These are phyloP conservation scores for Liodrosophila aerea DNA, from an alignment of 2,888 invertebrate genomes.

Conservation along the genomic window DNA sequence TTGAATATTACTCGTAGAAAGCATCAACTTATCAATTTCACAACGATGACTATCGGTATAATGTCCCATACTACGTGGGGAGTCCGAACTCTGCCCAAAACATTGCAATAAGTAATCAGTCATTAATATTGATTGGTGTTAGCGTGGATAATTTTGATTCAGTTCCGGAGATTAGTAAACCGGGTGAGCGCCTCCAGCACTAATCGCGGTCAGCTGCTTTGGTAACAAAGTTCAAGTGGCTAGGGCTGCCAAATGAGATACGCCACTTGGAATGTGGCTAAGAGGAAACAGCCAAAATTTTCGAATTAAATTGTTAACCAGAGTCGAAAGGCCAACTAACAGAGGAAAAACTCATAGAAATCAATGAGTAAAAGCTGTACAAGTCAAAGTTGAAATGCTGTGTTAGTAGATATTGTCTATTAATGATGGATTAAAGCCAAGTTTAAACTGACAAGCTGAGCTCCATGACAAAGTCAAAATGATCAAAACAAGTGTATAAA, in stretches of 20 bases:
- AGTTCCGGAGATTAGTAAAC: constrained; percentile 47
- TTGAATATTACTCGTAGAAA: no score
- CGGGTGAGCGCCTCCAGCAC: constrained; percentile 14
- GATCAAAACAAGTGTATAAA: no score
- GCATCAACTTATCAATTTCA: constrained; percentile 29
- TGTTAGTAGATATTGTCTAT: background rate
- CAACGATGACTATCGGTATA: constrained; percentile 17
- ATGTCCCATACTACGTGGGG: background rate
- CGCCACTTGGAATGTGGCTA: background rate
- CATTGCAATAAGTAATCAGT: constrained; percentile 40
- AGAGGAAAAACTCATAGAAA: no score
- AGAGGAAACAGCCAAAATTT: background rate
- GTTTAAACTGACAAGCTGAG: no score
- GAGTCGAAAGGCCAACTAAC: constrained; percentile 53
- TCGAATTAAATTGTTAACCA: constrained; percentile 59
- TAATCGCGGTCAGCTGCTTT: constrained; percentile 49
- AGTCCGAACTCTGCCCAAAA: constrained; percentile 15
- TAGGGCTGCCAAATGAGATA: background rate
- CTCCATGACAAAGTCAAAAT: no score
- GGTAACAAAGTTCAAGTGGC: constrained; percentile 58
- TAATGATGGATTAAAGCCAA: no score
- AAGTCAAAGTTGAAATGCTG: background rate
- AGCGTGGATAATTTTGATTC: constrained; percentile 8
- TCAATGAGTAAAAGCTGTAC: no score
- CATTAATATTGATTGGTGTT: constrained; percentile 41